Evolutionary conservation across 2,797 vertebrate genomes (phyloP).

Genomic region (Myotis myotis): DNA sequence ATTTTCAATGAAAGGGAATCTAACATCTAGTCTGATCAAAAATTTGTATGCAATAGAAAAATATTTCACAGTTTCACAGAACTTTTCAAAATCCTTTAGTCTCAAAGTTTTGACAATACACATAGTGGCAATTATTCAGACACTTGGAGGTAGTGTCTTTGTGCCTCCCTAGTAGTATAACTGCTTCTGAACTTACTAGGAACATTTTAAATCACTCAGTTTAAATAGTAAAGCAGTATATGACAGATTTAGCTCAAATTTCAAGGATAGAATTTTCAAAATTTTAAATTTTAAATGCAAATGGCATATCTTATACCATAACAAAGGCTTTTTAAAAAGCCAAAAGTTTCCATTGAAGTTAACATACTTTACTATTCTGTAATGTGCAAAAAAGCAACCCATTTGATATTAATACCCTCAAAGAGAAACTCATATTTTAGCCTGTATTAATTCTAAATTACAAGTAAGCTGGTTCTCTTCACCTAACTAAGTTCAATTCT

Average conservation of each 20-base stretch:
- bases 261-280: conserved; percentile 24
- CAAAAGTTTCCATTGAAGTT: neutral
- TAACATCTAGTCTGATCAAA: neutral
- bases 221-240: neutral
- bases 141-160: neutral
- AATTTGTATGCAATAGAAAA: neutral
- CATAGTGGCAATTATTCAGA: neutral
- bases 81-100: conserved; percentile 7
- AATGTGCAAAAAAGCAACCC: neutral
- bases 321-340: neutral
- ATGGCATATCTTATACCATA: neutral
- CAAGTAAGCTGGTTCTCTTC: neutral
- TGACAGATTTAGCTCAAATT: neutral
- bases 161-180: neutral
- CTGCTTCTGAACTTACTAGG: neutral
- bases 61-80: neutral
- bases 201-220: conserved; percentile 8
- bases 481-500: neutral
- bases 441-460: conserved; percentile 21
- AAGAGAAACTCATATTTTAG: conserved; percentile 37
- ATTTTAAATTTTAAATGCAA: conserved; percentile 23
- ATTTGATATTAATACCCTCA: neutral
- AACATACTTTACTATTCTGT: conserved; percentile 25
- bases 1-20: neutral
- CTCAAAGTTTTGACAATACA: neutral